Evolutionary conservation across 2,888 invertebrate species (phyloP).

Genomic region (Drosophila longiperda): DNA sequence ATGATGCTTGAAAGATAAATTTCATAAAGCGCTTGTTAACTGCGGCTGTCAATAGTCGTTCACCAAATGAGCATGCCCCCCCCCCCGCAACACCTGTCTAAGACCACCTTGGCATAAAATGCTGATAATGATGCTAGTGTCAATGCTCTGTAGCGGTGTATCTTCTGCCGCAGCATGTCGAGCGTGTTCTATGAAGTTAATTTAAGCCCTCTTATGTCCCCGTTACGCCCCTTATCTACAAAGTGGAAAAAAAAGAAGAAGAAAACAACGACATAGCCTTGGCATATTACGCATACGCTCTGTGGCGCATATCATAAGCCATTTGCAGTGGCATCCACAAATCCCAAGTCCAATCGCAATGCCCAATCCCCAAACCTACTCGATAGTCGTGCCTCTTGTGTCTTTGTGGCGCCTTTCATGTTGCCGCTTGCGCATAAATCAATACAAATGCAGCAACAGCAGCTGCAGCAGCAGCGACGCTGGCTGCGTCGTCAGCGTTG

Average conservation of each 20-base stretch:
- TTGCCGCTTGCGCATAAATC: conserved; percentile 74
- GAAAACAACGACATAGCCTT: background rate
- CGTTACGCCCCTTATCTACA: background rate
- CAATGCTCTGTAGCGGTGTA: conserved; percentile 76
- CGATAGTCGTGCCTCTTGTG: conserved; percentile 44
- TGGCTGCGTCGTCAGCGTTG: conserved; percentile 27
- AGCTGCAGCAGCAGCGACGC: background rate
- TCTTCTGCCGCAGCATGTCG: conserved; percentile 33
- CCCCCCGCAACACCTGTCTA: background rate
- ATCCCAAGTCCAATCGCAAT: conserved; percentile 20
- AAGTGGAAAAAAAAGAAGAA: background rate
- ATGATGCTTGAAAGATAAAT: conserved; percentile 80
- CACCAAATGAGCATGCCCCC: conserved; percentile 32
- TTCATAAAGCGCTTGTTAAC: conserved; percentile 73
- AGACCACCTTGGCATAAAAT: background rate
- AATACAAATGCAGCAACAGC: conserved; percentile 60
- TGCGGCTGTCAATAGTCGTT: conserved; percentile 75
- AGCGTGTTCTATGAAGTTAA: conserved; percentile 37
- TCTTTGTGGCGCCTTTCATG: conserved; percentile 54
- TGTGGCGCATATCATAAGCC: conserved; percentile 42
- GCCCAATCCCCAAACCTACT: conserved; percentile 21
- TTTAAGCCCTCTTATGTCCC: conserved; percentile 4
- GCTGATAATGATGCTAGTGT: conserved; percentile 62
- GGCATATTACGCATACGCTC: conserved; percentile 71
- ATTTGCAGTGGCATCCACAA: conserved; percentile 35